These are phyloP conservation scores for Trichomycterus rosablanca DNA, from an alignment of 2,113 vertebrate species.

Conservation along the genomic window DNA sequence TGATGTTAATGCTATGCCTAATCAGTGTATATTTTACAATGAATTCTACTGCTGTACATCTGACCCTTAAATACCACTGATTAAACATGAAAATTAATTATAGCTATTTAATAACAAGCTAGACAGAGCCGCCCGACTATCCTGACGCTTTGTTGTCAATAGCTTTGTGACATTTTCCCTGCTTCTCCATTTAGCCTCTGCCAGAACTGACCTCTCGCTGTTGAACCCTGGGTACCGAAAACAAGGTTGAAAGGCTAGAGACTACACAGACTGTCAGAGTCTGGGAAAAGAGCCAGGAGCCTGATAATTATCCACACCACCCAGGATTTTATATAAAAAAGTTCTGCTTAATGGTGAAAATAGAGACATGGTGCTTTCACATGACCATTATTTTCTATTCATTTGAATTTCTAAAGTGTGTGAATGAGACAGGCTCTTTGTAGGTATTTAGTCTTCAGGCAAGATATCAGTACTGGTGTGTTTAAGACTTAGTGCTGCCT, in stretches of 20 bases:
- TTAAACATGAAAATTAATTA: slow-evolving; percentile 27
- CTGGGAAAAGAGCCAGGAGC: slow-evolving; percentile 53
- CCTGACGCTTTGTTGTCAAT: too few species aligned
- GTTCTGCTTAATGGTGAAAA: slow-evolving; percentile 11
- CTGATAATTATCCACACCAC: slow-evolving; percentile 19
- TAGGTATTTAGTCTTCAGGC: too few species aligned
- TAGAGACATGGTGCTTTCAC: neutral
- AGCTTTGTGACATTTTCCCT: slow-evolving; percentile 38
- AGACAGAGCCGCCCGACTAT: too few species aligned
- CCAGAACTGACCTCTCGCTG: slow-evolving; percentile 41
- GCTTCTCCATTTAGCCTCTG: slow-evolving; percentile 42
- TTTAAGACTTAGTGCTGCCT: too few species aligned
- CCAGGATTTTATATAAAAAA: slow-evolving; percentile 13
- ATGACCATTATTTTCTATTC: too few species aligned
- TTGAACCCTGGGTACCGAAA: slow-evolving; percentile 16
- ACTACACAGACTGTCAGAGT: slow-evolving; percentile 36
- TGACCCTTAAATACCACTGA: neutral
- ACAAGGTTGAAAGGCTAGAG: slow-evolving; percentile 45
- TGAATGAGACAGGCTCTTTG: too few species aligned
- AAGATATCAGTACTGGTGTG: too few species aligned
- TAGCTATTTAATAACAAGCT: neutral
- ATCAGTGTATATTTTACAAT: too few species aligned
- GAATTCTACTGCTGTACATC: neutral
- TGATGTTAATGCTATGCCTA: too few species aligned
- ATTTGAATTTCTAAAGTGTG: too few species aligned